Evolutionary conservation across 2,888 invertebrate species (phyloP).

Genomic region (Timandra comae): DNA sequence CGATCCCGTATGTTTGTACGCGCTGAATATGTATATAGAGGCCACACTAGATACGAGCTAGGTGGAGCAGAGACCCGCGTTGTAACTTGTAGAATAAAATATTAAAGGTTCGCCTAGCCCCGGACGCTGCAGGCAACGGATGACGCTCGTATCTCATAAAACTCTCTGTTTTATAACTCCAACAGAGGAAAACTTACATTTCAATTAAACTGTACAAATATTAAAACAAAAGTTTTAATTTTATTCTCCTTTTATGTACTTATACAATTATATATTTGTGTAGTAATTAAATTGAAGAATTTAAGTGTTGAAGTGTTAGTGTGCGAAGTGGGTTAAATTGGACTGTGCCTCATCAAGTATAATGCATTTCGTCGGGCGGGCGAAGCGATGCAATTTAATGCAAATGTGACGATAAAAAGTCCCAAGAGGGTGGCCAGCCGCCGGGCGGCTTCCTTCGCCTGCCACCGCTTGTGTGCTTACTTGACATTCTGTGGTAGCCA

Average conservation of each 20-base stretch:
- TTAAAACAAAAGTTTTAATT: conserved; percentile 9
- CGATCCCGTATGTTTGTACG: conserved; percentile 19
- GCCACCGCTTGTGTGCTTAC: conserved; percentile 2
- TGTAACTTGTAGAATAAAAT: conserved; percentile 20
- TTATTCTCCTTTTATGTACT: no score
- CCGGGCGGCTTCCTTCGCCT: conserved; percentile 17
- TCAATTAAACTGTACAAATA: conserved; percentile 2
- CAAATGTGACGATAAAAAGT: conserved; percentile 51
- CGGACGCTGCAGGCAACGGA: conserved; percentile 15
- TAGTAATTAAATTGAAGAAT: no score
- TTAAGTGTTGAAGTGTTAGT: no score
- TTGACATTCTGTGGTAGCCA: not conserved
- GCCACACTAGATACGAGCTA: conserved; percentile 6
- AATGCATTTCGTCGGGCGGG: conserved; percentile 21
- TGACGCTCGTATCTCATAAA: conserved; percentile 13
- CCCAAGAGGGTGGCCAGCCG: conserved; percentile 26
- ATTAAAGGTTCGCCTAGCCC: conserved; percentile 13
- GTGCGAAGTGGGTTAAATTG: conserved; percentile 11
- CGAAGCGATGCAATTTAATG: conserved; percentile 55
- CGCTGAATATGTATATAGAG: conserved; percentile 8
- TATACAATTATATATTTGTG: no score
- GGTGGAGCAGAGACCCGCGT: conserved; percentile 3
- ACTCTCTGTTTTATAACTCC: conserved; percentile 15
- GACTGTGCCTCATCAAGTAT: conserved; percentile 22
- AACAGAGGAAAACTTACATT: conserved; percentile 11